Base-by-base conservation (phyloP, 2,113 vertebrate species). In the Xenopus laevis region DNA sequence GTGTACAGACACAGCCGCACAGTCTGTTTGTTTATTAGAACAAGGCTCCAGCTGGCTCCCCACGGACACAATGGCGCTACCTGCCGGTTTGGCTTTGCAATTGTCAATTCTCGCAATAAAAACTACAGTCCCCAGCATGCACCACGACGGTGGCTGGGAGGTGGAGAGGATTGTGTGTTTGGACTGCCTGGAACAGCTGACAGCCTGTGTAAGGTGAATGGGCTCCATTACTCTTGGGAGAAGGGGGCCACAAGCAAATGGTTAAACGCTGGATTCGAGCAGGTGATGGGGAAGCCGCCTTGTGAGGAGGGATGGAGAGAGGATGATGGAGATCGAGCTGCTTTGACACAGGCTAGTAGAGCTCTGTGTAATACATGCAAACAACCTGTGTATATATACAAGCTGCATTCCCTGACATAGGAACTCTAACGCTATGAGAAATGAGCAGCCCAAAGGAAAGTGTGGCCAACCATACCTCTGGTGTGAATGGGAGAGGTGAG, bases 181-280 rank as follows among this genome's bases (percentile, higher is more conserved):
- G 87, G 88, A 89, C 87, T 88, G 83, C 80, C 82, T 90, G 85
- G 81, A 79, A 83, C 84, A 85, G 80, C 82, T 92, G 91, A 91
- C 90, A 92, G 89, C 86, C 52, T 59, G 69, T 23, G 68, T 58
- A 72, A 66, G 68, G 63, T 78, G 68, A 72, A 78, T 66, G 60
- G 60, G 60, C 65, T 67, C 68, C 68, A 78, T 71, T 71, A 67
- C 67, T 69, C 27, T 11, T 10, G 68, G 30, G 60, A 20, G 30
- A 69, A 60, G 60, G 50, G 74, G 50, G 9, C 67, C 12, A 13
- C 47, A 15, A 33, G 67, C 23, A 55, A 10, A 52, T 52, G 52
- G 67, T 33, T 17, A 13, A 12, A 33, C 18, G 52, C 64, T n/a
- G 46, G 5, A 30, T 55, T 66, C 47, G 47, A n/a, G 58, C 65